These are phyloP conservation scores for Misgurnus anguillicaudatus DNA, from an alignment of 2,113 vertebrate species.

Conservation along the genomic window DNA sequence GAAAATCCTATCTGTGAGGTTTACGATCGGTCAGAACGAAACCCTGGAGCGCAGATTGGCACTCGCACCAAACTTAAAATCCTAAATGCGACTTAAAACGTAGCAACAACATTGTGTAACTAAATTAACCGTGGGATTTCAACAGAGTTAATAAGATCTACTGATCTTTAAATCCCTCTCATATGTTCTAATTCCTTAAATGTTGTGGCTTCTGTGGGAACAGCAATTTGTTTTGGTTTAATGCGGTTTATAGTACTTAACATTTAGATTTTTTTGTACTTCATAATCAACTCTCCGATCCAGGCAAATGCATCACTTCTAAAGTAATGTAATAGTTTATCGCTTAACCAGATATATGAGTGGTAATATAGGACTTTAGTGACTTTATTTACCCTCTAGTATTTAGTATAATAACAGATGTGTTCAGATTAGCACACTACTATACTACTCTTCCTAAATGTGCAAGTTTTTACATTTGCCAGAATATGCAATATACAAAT, in stretches of 20 bases:
- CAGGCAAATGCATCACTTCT: background rate
- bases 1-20: too few species aligned
- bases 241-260: background rate
- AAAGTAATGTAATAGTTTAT: background rate
- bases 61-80: background rate
- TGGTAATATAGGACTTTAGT: too few species aligned
- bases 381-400: background rate
- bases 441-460: too few species aligned
- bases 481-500: too few species aligned
- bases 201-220: slow-evolving; percentile 24
- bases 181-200: slow-evolving; percentile 34
- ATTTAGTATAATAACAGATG: background rate
- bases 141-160: slow-evolving; percentile 16
- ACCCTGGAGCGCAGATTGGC: too few species aligned
- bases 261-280: background rate
- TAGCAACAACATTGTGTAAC: slow-evolving; percentile 25
- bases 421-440: too few species aligned
- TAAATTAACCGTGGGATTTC: slow-evolving; percentile 5
- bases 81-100: background rate
- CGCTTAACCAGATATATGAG: too few species aligned
- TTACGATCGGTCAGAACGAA: too few species aligned
- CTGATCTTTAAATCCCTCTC: slow-evolving; percentile 31
- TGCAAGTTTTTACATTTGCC: too few species aligned
- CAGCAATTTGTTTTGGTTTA: background rate
- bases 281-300: slow-evolving; percentile 20